Base-by-base conservation (phyloP, 2,888 invertebrate genomes). In the Pegoplata infirma region DNA sequence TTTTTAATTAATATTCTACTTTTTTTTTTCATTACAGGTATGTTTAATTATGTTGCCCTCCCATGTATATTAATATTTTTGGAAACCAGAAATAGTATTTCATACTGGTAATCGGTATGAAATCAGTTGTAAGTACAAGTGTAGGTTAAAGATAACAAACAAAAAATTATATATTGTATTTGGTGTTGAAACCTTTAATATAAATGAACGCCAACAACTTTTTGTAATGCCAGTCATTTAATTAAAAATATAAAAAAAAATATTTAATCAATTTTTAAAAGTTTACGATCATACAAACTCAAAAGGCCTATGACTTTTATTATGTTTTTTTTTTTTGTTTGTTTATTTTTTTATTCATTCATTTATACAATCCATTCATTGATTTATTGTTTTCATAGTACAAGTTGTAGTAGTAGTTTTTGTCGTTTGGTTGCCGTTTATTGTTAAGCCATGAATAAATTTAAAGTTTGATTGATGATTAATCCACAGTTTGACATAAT, bases 91-190 rank as follows among this genome's bases (percentile, higher is more conserved):
- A n/a, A n/a, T n/a, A n/a, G n/a, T n/a, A n/a, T n/a, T n/a, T n/a
- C n/a, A n/a, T n/a, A n/a, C n/a, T n/a, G n/a, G 10, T 59, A 23
- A 61, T 67, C 74, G 53, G 10, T 3, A 61, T 47, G 23, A 74
- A 67, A 74, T 47, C 59, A 55, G 44, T 74, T 74, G 74, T 74
- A 67, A 74, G 66, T 67, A 69, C 69, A 76, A 55, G 64, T 76
- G 63, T 75, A 63, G 47, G 28, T 23, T 46, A 49, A 58, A 32
- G n/a, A n/a, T n/a, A n/a, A n/a, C n/a, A n/a, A n/a, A n/a, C n/a
- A n/a, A n/a, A n/a, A n/a, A n/a, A n/a, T n/a, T n/a, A n/a, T 10
- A 16, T 19, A 12, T 51, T 16, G 53, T 44, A 23, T 32, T 25
- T 12, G 19, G 25, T 44, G n/a, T 21, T 58, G 25, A 16, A 44